Evolutionary conservation across 2,113 vertebrate species (phyloP).

Genomic region (Acanthochromis polyacanthus): DNA sequence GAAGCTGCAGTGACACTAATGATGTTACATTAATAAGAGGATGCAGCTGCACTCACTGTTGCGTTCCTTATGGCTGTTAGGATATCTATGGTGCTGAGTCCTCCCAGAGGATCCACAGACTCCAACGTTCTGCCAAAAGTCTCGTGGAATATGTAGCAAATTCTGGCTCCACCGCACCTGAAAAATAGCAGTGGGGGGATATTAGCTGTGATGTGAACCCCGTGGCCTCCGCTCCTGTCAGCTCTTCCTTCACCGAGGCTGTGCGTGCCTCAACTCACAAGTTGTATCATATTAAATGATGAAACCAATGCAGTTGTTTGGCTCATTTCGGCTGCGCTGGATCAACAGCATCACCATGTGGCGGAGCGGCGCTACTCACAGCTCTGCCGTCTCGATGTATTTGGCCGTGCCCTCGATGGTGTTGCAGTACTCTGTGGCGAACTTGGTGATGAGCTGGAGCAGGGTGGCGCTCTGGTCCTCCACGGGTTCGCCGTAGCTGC

Average conservation of each 20-base stretch:
- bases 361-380: slow-evolving; percentile 86
- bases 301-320: slow-evolving; percentile 65
- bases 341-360: slow-evolving; percentile 70
- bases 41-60: slow-evolving; percentile 87
- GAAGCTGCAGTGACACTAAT: slow-evolving; percentile 5
- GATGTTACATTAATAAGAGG: background rate
- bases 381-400: slow-evolving; percentile 97
- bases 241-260: slow-evolving; percentile 51
- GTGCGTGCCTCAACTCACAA: slow-evolving; percentile 72
- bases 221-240: slow-evolving; percentile 55
- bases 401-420: slow-evolving; percentile 99
- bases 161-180: slow-evolving; percentile 97
- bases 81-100: slow-evolving; percentile 97
- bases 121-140: slow-evolving; percentile 98
- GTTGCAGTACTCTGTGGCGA: slow-evolving; percentile 98
- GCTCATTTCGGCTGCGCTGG: slow-evolving; percentile 21
- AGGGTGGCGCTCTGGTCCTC: slow-evolving; percentile 97
- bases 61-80: slow-evolving; percentile 98
- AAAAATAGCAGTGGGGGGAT: slow-evolving; percentile 65
- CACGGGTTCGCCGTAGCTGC: slow-evolving; percentile 97
- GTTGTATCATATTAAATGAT: slow-evolving; percentile 62
- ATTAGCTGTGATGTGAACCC: slow-evolving; percentile 59
- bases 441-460: slow-evolving; percentile 99
- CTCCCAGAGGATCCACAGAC: slow-evolving; percentile 96
- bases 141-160: slow-evolving; percentile 99